Evolutionary conservation across 2,113 vertebrate genomes (phyloP), one percentile per base, ranked within the genome.

Genomic region (Ammodytes dubius): DNA sequence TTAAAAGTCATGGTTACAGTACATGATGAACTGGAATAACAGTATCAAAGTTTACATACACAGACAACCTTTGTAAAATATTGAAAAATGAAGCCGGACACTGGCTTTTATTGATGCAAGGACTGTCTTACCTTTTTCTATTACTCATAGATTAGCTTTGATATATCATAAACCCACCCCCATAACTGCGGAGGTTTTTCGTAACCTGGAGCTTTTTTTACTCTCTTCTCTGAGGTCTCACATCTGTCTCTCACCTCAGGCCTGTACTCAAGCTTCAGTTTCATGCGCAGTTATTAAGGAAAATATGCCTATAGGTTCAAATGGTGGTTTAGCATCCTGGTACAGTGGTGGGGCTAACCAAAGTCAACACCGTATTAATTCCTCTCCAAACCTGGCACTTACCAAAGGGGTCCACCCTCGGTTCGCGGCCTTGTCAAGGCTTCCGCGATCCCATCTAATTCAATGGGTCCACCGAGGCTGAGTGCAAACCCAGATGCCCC

Each of bases 301-400:
- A 85, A 89, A 83, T 66, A 86, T 84, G 58, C 63, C 70, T 50
- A 27, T 27, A 56, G 79, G 77, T 88, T 85, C 79, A 75, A 77
- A 68, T 27, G 12, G 77, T 69, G 85, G 84, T 82, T 77, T 76
- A 84, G 72, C 71, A 84, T 87, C 68, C 52, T 82, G 78, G 69
- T 82, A 66, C 82, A 86, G 81, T 80, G 14, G 57, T 64, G 57
- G 58, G 50, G 70, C 75, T 79, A 61, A 85, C 82, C 79, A 92
- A 92, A 89, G 72, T 86, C 88, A 93, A 77, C 87, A 91, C 19
- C n/a, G 65, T 89, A 77, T 86, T 88, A 64, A 81, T 91, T 90
- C 56, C 77, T 88, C 70, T 69, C 35, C 70, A 74, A 88, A 87
- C 58, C 69, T 68, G 74, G 58, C 67, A 59, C 70, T 75, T 64